Percentiles rank a stretch among this genome's conserved stretches.
phyloP scores from a whole-genome alignment of 2,113 vertebrate species.

The Scartelaos histophorus region DNA sequence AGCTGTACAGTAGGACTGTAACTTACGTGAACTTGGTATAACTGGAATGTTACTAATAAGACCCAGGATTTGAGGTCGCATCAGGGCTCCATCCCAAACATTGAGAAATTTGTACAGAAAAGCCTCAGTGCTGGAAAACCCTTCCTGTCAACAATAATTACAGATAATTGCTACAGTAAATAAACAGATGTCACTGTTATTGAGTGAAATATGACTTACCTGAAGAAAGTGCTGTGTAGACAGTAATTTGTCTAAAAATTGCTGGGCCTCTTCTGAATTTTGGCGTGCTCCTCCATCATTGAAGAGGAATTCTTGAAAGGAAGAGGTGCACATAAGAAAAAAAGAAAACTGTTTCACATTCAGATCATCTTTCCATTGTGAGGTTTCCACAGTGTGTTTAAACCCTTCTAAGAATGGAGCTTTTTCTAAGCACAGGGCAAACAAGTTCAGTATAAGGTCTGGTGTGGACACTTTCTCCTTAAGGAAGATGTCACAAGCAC shows the following conservation, averaged over 20 bases:
- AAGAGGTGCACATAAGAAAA: neutral
- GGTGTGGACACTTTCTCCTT: constrained; percentile 17
- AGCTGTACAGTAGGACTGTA: neutral
- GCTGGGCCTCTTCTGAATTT: constrained; percentile 74
- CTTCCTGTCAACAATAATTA: constrained; percentile 77
- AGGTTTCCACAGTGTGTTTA: constrained; percentile 2
- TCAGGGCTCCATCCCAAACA: constrained; percentile 86
- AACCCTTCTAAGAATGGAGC: constrained; percentile 9
- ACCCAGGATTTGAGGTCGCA: constrained; percentile 81
- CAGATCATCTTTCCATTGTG: neutral
- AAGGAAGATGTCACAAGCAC: constrained; percentile 19
- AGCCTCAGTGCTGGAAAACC: constrained; percentile 85
- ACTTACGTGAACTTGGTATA: constrained; percentile 82
- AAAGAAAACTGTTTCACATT: constrained; percentile 39
- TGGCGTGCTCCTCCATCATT: constrained; percentile 65
- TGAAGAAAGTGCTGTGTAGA: constrained; percentile 87
- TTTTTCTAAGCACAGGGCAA: constrained; percentile 18
- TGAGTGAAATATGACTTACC: constrained; percentile 69
- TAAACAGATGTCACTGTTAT: no score
- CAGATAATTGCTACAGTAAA: neutral
- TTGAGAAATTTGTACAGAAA: constrained; percentile 89
- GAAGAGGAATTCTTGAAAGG: constrained; percentile 82
- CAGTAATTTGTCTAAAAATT: constrained; percentile 82
- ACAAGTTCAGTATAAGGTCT: constrained; percentile 40
- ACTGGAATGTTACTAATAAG: constrained; percentile 87